These are phyloP conservation scores for Trisateles emortualis DNA, from an alignment of 2,888 invertebrate genomes.

Conservation along the genomic window DNA sequence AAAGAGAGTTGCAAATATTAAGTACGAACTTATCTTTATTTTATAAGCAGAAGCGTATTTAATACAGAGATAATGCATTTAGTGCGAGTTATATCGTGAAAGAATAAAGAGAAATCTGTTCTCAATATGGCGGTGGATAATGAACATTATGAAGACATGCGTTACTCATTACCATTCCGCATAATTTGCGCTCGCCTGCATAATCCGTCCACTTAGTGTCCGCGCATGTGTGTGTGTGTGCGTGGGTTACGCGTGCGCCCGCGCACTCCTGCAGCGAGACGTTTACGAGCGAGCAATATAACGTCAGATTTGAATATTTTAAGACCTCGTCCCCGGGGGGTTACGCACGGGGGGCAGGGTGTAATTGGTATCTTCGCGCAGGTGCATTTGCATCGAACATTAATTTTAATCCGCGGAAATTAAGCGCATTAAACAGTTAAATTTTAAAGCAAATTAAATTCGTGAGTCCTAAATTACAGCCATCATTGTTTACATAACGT, in stretches of 20 bases:
- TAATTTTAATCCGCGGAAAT: constrained; percentile 16
- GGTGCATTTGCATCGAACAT: constrained; percentile 15
- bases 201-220: constrained; percentile 28
- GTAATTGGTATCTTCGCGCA: constrained; percentile 18
- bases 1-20: not conserved
- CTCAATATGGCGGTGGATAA: constrained; percentile 23
- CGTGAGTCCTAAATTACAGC: constrained; percentile 10
- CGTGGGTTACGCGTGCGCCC: not conserved
- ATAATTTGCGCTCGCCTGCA: constrained; percentile 24
- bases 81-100: constrained; percentile 15
- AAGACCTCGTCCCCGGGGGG: not conserved
- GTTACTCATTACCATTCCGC: constrained; percentile 34
- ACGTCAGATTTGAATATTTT: constrained; percentile 21
- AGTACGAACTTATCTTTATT: not conserved
- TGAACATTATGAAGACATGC: constrained; percentile 21
- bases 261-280: not conserved
- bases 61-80: constrained; percentile 17
- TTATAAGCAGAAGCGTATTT: not conserved
- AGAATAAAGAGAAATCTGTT: constrained; percentile 18
- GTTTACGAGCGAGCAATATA: constrained; percentile 7
- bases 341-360: not conserved
- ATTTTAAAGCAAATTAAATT: constrained; percentile 22
- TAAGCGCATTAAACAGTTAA: constrained; percentile 15
- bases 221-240: constrained; percentile 1
- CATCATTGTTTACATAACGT: constrained; percentile 31